phyloP scores from a whole-genome alignment of 2,113 vertebrate genomes.

The Egretta garzetta region DNA sequence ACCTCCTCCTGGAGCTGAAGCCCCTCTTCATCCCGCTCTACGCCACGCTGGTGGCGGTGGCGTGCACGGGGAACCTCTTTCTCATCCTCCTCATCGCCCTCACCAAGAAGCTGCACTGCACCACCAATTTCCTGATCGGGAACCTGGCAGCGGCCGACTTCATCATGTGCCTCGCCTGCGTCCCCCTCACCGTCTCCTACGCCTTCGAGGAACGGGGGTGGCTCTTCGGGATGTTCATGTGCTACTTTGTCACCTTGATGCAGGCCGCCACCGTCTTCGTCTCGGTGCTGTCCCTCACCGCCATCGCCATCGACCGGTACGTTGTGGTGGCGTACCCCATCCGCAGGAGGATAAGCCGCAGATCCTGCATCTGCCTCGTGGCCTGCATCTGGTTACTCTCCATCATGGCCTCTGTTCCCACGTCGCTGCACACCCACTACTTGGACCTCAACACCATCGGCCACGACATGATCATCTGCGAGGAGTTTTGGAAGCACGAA shows the following conservation, averaged over 20 bases:
- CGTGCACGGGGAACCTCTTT: constrained; percentile 82
- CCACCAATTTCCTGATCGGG: constrained; percentile 88
- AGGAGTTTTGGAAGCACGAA: constrained; percentile 85
- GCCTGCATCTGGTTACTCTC: constrained; percentile 81
- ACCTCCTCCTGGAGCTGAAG: constrained; percentile 82
- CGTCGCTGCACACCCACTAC: constrained; percentile 79
- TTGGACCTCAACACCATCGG: constrained; percentile 81
- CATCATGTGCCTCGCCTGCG: constrained; percentile 86
- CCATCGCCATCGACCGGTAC: constrained; percentile 87
- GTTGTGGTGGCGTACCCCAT: constrained; percentile 86
- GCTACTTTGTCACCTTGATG: constrained; percentile 83
- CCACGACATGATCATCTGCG: constrained; percentile 84
- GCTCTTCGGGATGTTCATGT: constrained; percentile 85
- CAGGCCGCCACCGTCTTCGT: constrained; percentile 84
- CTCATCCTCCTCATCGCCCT: constrained; percentile 84
- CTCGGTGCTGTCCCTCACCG: constrained; percentile 85
- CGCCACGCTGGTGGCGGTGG: constrained; percentile 77
- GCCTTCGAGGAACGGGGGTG: constrained; percentile 85
- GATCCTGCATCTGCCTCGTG: constrained; percentile 78
- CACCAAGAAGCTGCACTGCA: constrained; percentile 87
- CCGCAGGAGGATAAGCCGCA: constrained; percentile 73
- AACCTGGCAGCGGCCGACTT: constrained; percentile 85
- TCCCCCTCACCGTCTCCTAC: constrained; percentile 85
- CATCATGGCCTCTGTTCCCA: constrained; percentile 76
- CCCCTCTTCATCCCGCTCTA: constrained; percentile 86